Conservation (phyloP, 2,888 invertebrate genomes). For the Lymantria dispar region DNA sequence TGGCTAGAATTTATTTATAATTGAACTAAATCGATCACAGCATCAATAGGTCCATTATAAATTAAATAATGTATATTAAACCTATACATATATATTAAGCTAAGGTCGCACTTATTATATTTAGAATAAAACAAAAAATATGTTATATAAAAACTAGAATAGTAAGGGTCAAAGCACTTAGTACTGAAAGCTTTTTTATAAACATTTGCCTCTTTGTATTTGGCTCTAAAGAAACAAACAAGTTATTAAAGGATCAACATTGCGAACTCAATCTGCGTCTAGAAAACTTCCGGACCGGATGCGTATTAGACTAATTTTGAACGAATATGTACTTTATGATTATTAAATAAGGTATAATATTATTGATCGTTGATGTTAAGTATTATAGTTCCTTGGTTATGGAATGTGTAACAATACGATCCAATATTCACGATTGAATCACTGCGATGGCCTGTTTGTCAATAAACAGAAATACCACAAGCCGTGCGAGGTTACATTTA, state of each 20-base stretch:
- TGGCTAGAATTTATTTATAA: too few relatives aligned
- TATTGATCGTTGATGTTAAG: slow-evolving; percentile 1
- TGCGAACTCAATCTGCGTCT: slow-evolving; percentile 12
- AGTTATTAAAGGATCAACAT: slow-evolving; percentile 7
- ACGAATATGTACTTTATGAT: slow-evolving; percentile 11
- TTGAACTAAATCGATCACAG: too few relatives aligned
- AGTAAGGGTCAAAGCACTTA: slow-evolving; percentile 1
- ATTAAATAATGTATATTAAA: too few relatives aligned
- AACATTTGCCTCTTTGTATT: background rate
- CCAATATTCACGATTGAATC: slow-evolving; percentile 38
- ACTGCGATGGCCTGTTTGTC: slow-evolving; percentile 42
- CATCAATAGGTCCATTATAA: too few relatives aligned
- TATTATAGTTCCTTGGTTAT: slow-evolving; percentile 21
- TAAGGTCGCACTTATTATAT: too few relatives aligned
- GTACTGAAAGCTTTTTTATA: slow-evolving; percentile 3
- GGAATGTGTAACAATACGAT: slow-evolving; percentile 15
- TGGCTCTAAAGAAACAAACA: slow-evolving; percentile 5
- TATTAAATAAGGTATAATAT: slow-evolving; percentile 1
- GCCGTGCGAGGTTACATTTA: slow-evolving; percentile 16
- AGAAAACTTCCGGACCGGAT: slow-evolving; percentile 16
- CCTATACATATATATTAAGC: too few relatives aligned
- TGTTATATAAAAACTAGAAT: background rate
- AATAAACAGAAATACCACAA: slow-evolving; percentile 42
- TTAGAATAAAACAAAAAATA: background rate
- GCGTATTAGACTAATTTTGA: slow-evolving; percentile 1